Evolutionary conservation across 1,140 invertebrate species (phyloP).

Genomic region (Ceratina japonica): DNA sequence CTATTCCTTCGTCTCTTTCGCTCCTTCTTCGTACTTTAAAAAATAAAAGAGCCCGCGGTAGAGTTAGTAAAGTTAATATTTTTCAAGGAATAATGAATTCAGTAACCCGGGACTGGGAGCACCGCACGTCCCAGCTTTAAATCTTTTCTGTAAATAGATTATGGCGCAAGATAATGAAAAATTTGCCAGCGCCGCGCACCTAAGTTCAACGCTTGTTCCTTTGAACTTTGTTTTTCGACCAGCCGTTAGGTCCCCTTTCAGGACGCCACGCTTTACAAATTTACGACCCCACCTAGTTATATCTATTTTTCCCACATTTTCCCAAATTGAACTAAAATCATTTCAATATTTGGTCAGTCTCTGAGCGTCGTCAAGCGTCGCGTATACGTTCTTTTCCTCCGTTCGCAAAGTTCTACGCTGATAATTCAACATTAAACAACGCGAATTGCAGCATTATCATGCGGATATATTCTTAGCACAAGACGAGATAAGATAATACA

Average conservation of each 20-base stretch:
- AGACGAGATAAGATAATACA: conserved; percentile 57
- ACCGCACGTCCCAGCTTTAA: conserved; percentile 57
- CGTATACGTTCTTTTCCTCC: not conserved
- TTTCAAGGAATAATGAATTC: conserved; percentile 67
- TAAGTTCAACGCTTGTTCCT: conserved; percentile 51
- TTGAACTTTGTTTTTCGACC: conserved; percentile 29
- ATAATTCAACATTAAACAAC: conserved; percentile 13
- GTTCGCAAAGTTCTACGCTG: not conserved
- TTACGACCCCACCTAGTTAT: not conserved
- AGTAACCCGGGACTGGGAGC: conserved; percentile 33
- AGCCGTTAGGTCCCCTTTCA: not conserved
- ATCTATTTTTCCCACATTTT: not conserved
- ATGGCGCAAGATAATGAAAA: conserved; percentile 64
- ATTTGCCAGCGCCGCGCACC: conserved; percentile 50
- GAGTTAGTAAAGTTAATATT: conserved; percentile 64
- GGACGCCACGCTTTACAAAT: not conserved
- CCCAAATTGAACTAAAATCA: no score
- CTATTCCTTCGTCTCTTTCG: not conserved
- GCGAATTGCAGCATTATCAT: conserved; percentile 41
- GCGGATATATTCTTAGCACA: conserved; percentile 20
- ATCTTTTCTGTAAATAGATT: conserved; percentile 66
- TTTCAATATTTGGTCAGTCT: no score
- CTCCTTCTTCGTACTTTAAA: not conserved
- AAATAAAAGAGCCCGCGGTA: conserved; percentile 19
- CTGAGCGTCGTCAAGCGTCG: no score